Evolutionary conservation across 1,140 invertebrate genomes (phyloP).

Genomic region (Aphelenchoides besseyi): DNA sequence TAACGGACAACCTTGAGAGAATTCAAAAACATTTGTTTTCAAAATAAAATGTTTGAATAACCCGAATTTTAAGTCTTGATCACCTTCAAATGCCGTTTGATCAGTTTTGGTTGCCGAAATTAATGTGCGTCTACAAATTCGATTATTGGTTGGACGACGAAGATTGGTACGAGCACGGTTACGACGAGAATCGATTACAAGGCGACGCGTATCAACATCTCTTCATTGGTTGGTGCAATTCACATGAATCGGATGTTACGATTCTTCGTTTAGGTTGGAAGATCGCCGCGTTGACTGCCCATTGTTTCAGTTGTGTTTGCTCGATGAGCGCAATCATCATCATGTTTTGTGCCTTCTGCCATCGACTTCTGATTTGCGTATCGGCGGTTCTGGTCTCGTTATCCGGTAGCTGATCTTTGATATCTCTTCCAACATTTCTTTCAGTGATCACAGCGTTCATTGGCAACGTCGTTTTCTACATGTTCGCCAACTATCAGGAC

Average conservation of each 20-base stretch:
- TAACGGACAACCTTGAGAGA: neutral
- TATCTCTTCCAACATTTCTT: conserved; percentile 12
- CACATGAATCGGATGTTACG: neutral
- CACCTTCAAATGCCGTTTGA: conserved; percentile 60
- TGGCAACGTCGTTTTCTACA: conserved; percentile 52
- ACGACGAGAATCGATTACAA: conserved; percentile 58
- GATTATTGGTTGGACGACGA: conserved; percentile 63
- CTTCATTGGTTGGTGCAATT: conserved; percentile 55
- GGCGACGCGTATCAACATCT: conserved; percentile 62
- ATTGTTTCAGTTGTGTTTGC: conserved; percentile 43
- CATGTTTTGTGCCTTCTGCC: conserved; percentile 60
- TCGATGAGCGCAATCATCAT: conserved; percentile 44
- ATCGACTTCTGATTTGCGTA: conserved; percentile 55
- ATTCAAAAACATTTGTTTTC: neutral
- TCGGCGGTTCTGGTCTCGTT: conserved; percentile 51
- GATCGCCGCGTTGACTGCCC: conserved; percentile 56
- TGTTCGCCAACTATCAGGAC: conserved; percentile 58
- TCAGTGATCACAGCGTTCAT: conserved; percentile 43
- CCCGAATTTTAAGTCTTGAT: conserved; percentile 40
- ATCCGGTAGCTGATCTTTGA: conserved; percentile 31
- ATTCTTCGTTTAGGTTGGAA: conserved; percentile 54
- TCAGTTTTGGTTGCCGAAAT: conserved; percentile 54
- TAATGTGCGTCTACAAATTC: conserved; percentile 60
- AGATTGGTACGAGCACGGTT: conserved; percentile 61
- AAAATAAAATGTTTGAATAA: neutral